Base-by-base conservation (phyloP, 2,113 vertebrate species). In the Rhabdomys dilectus region DNA sequence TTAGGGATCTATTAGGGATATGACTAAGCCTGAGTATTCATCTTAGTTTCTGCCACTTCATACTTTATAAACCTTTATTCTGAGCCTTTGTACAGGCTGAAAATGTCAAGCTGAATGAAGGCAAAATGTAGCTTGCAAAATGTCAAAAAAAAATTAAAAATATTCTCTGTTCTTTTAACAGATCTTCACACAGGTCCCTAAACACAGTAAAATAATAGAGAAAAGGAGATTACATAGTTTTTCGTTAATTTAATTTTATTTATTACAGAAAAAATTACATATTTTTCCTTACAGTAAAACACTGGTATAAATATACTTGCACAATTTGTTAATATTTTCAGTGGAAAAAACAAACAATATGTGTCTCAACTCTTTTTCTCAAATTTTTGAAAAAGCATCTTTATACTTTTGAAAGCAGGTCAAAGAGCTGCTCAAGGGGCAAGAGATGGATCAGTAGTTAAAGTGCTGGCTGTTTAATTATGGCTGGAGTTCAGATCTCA, bases 11-110 rank as follows among this genome's bases (percentile, higher is more conserved):
- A 45, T 58, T 75, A 78, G 19, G 9, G 7, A 75, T 91, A 24
- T 88, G 48, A 90, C 53, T 68, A n/a, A 19, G 10, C 24, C 11
- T 53, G 5, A 75, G 29, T 76, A 4, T 0, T 51, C 24, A 78
- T 77, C 42, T 76, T 75, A 88, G 80, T 66, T 31, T 77, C 53
- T 72, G 7, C 22, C 48, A 86, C 81, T 82, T 24, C 1, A 45
- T 51, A 75, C n/a, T 90, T 92, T 58, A 81, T 85, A 88, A 96
- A 62, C 21, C n/a, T 58, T 75, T 62, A 75, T 88, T 70, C 24
- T 73, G n/a, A 84, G 29, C 26, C 56, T 94, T 42, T 80, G 3
- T 68, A 9, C 62, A 29, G 36, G 12, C 51, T 73, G n/a, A 21
- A 84, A 34, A 36, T 93, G 12, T 90, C n/a, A 77, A 91, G 80